Evolutionary conservation across 2,888 invertebrate species (phyloP), one percentile per base, ranked within the genome.

Genomic region (Lasioglossum marginatum): DNA sequence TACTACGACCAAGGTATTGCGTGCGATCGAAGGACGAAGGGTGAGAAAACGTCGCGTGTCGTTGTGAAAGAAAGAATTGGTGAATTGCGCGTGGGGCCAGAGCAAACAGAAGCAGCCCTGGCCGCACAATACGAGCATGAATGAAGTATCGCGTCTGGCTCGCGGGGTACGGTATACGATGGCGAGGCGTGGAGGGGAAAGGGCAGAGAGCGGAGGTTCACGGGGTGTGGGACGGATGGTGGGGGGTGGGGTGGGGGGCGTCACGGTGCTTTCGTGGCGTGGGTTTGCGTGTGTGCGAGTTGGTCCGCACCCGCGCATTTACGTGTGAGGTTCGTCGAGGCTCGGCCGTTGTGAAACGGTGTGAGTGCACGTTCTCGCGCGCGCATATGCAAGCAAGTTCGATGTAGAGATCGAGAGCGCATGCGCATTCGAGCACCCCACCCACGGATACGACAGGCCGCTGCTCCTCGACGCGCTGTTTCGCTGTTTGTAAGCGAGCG

Each of bases 131-230:
- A 94, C 94, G 94, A 94, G 94, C 92, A 95, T 95, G 95, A 95
- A 95, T 95, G 95, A 94, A 95, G 94, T 94, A 94, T 94, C 94
- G 93, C 92, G 94, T 94, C 94, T 93, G 93, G 91, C 92, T 92
- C 83, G 92, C 79, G 83, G 83, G 85, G 86, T 86, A 91, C 86
- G 91, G 81, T 85, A 87, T 81, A 83, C 81, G 83, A 52, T 34
- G 77, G 27, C 72, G 76, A 45, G 72, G 81, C 73, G 75, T 70
- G 75, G 77, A 81, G 73, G 74, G 48, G 79, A 27, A 76, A 52
- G 40, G 48, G 60, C 74, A 77, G 66, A 52, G 75, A 34, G 66
- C 72, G 40, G 77, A n/a, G 68, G 37, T 34, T 23, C 23, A 2
- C 0, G 14, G 14, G 40, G n/a, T 12, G 52, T 23, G 23, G 37